Conservation (phyloP, 2,888 invertebrate species). For the Trichopria drosophilae region DNA sequence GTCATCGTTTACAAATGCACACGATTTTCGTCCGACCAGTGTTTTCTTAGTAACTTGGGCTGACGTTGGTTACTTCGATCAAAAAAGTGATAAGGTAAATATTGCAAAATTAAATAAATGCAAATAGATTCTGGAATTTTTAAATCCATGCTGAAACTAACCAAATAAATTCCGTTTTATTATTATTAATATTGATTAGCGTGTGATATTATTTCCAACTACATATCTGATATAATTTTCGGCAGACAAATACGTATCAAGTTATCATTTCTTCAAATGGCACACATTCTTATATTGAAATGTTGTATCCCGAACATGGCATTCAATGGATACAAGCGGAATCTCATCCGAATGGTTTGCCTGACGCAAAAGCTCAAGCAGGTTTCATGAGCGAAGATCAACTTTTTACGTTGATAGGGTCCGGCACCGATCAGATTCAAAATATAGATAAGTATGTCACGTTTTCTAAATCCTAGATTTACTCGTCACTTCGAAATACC, state of each 20-base stretch:
- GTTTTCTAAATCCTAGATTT: no score
- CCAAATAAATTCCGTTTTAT: no score
- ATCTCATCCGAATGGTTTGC: constrained; percentile 72
- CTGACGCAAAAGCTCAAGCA: constrained; percentile 90
- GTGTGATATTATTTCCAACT: no score
- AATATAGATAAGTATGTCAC: constrained; percentile 77
- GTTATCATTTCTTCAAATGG: constrained; percentile 69
- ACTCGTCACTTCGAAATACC: no score
- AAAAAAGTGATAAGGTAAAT: constrained; percentile 67
- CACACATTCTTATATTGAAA: constrained; percentile 78
- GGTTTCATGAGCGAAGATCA: constrained; percentile 87
- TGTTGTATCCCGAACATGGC: constrained; percentile 84
- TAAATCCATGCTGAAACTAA: no score
- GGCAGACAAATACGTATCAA: constrained; percentile 84
- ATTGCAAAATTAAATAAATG: no score
- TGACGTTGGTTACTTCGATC: constrained; percentile 77
- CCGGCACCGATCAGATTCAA: constrained; percentile 86
- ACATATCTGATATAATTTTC: not conserved
- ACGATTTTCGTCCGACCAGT: constrained; percentile 74
- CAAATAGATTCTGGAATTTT: no score
- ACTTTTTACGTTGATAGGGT: constrained; percentile 76
- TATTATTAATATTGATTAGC: no score
- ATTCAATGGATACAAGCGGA: constrained; percentile 91
- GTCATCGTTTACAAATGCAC: constrained; percentile 72
- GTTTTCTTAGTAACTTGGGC: constrained; percentile 90